Evolutionary conservation across 1,140 invertebrate genomes (phyloP).

Genomic region (Apis dorsata): DNA sequence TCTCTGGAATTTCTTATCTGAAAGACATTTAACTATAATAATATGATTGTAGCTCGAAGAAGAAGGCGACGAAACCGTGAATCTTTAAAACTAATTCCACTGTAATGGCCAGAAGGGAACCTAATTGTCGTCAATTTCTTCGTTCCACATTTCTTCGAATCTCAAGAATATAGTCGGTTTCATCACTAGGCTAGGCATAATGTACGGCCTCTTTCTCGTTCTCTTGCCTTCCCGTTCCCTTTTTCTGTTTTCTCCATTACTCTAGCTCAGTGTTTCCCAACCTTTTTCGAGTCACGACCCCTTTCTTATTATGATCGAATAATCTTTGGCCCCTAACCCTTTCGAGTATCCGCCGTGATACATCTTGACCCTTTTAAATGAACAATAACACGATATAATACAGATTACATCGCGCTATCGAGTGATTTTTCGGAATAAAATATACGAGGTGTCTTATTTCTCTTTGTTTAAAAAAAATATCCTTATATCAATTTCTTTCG

Average conservation of each 20-base stretch:
- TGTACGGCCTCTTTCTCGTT: slow-evolving; percentile 26
- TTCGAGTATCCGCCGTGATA: too few relatives aligned
- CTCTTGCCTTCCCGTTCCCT: not conserved
- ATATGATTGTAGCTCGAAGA: not conserved
- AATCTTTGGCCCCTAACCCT: too few relatives aligned
- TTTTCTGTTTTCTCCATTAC: slow-evolving; percentile 12
- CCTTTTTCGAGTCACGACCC: not conserved
- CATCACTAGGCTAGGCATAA: slow-evolving; percentile 4
- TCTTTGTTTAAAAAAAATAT: too few relatives aligned
- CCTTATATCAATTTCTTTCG: too few relatives aligned
- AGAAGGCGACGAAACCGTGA: not conserved
- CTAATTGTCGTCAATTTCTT: slow-evolving; percentile 31
- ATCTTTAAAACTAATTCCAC: not conserved
- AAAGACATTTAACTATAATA: not conserved
- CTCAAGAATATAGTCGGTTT: slow-evolving; percentile 18
- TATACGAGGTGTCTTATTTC: too few relatives aligned
- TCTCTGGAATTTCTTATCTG: not conserved
- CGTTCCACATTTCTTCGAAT: slow-evolving; percentile 26
- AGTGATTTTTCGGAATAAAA: too few relatives aligned
- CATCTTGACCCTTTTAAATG: too few relatives aligned
- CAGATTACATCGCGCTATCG: too few relatives aligned
- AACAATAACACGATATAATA: too few relatives aligned
- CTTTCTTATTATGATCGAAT: not conserved
- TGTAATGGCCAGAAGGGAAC: not conserved
- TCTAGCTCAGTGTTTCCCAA: not conserved